These are phyloP conservation scores for Saccopteryx bilineata DNA, from an alignment of 2,113 vertebrate species.

Conservation along the genomic window DNA sequence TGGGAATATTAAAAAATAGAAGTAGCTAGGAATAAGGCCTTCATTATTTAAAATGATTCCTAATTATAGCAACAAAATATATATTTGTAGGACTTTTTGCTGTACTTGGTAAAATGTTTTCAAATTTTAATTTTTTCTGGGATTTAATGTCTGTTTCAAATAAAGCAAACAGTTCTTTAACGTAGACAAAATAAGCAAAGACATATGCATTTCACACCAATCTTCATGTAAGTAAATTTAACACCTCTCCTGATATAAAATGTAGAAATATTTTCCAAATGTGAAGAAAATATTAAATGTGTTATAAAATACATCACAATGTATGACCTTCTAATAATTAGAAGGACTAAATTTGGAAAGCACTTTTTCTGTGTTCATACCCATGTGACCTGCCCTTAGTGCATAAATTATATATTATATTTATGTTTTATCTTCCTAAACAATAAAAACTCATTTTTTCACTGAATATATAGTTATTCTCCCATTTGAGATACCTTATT, in stretches of 20 bases:
- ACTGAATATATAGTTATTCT: neutral
- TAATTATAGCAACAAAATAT: neutral
- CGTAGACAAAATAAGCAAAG: neutral
- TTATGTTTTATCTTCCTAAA: conserved; percentile 1
- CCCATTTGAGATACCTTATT: conserved; percentile 43
- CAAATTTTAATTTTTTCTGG: neutral
- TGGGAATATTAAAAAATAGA: neutral
- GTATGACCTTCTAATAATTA: neutral
- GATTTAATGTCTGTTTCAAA: conserved; percentile 53
- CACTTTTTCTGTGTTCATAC: neutral
- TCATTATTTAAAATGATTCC: neutral
- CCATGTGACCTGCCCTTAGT: neutral
- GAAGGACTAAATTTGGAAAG: neutral
- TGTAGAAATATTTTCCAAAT: conserved; percentile 1
- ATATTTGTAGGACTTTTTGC: neutral
- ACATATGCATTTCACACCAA: neutral
- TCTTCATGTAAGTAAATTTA: conserved; percentile 12
- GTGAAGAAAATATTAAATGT: conserved; percentile 33
- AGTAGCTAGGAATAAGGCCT: neutral
- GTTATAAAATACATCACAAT: conserved; percentile 30
- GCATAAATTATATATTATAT: conserved; percentile 50
- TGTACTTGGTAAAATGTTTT: neutral
- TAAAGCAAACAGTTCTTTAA: neutral
- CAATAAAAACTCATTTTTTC: conserved; percentile 5
- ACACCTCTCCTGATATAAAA: neutral